Evolutionary conservation across 1,140 invertebrate species (phyloP).

Genomic region (Brachionus sp.): DNA sequence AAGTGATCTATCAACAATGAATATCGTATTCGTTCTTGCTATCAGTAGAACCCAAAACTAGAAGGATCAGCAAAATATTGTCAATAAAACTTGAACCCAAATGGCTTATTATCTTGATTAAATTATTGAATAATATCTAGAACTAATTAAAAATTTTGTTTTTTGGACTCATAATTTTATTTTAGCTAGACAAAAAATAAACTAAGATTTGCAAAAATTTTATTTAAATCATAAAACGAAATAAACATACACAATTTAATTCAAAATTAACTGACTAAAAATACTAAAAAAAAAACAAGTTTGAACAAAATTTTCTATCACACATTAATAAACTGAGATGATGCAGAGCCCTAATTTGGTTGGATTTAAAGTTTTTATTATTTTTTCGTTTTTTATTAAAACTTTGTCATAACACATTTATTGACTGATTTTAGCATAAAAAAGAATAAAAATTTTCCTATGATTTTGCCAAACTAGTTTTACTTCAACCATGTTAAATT

Average conservation of each 20-base stretch:
- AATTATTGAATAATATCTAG: no score
- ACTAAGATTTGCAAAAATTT: constrained; percentile 40
- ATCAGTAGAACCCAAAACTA: no score
- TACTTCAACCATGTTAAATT: no score
- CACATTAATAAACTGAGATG: neutral
- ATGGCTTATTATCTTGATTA: no score
- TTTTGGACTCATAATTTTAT: neutral
- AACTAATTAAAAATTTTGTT: no score
- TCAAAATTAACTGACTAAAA: neutral
- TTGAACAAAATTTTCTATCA: neutral
- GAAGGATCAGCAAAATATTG: no score
- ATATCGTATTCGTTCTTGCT: no score
- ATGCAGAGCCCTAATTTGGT: neutral
- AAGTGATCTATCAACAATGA: no score
- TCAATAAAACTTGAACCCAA: no score
- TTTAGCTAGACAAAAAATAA: constrained; percentile 54
- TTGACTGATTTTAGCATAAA: neutral
- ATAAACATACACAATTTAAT: neutral
- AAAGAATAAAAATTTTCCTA: neutral
- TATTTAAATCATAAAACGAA: neutral
- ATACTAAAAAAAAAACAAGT: constrained; percentile 4
- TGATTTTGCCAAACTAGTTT: neutral
- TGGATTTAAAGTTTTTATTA: neutral
- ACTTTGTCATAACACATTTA: neutral
- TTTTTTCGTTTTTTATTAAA: neutral